Base-by-base conservation (phyloP, 2,797 vertebrate species). In the Amphiprion clarkii region DNA sequence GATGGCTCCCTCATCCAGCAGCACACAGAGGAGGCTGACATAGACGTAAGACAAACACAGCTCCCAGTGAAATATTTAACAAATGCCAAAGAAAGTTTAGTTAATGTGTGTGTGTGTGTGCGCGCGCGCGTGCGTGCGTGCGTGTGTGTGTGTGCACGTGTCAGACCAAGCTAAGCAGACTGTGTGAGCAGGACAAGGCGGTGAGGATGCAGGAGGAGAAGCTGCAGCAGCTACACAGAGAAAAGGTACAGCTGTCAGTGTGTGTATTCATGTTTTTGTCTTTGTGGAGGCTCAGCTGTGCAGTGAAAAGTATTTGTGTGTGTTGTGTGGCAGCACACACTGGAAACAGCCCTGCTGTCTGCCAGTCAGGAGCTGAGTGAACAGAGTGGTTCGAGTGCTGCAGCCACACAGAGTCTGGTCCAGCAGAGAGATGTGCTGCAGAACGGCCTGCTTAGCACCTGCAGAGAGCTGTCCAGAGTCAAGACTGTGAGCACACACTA, bases 121-220 rank as follows among this genome's bases (percentile, higher is more conserved):
- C 1, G 9, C 7, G 46, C 19, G 46, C 8, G 46, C 9, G 17
- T n/a, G 17, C 10, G 48, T 49, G 48, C 10, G 19, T 40, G n/a
- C 55, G 9, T 8, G 17, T n/a, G 7, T n/a, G 57, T 73, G 57
- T 61, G 4, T n/a, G 21, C 64, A 51, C 70, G 73, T 60, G 72
- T 76, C 79, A 99, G 98, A 92, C 96, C 59, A 98, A 99, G 82
- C 92, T 99, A 60, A 99, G 98, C 94, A 93, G 95, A 65, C 89
- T 99, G 13, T 99, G 98, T 87, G 97, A 99, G 79, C 97, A 99
- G 90, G 97, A 98, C 89, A 97, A 97, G 92, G 93, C 94, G 23
- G 96, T 99, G 6, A 96, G 95, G 69, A 95, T 96, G 39, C 96
- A 98, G 88, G 97, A 98, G 81, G 97, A 98, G 83, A 99, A 98